phyloP scores from a whole-genome alignment of 2,888 invertebrate genomes.

The Synergus japonicus region DNA sequence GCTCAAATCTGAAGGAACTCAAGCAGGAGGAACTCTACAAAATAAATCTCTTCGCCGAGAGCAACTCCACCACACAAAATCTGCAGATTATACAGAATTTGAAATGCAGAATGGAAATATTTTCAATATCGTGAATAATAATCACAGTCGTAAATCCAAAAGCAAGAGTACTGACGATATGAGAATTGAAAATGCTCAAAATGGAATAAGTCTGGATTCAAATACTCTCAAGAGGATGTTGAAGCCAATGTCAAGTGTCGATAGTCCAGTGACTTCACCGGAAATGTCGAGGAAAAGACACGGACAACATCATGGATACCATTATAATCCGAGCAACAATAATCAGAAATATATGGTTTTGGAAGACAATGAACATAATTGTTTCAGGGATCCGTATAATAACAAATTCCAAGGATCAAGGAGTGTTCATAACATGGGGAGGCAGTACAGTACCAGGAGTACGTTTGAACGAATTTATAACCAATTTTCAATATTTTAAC shows the following conservation, averaged over 20 bases:
- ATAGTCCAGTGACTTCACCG: slow-evolving; percentile 93
- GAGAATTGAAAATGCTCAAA: slow-evolving; percentile 78
- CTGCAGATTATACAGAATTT: slow-evolving; percentile 80
- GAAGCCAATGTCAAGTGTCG: slow-evolving; percentile 94
- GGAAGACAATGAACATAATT: slow-evolving; percentile 76
- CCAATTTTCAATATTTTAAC: background rate
- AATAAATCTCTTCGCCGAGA: slow-evolving; percentile 71
- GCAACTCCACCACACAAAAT: slow-evolving; percentile 77
- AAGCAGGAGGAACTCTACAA: slow-evolving; percentile 87
- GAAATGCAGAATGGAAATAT: slow-evolving; percentile 76
- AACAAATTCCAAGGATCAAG: slow-evolving; percentile 78
- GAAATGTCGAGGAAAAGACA: slow-evolving; percentile 92
- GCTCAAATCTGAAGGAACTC: slow-evolving; percentile 88
- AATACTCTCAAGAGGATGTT: slow-evolving; percentile 95
- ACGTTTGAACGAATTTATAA: background rate
- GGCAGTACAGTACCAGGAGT: slow-evolving; percentile 70
- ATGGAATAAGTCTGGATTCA: slow-evolving; percentile 83
- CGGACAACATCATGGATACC: slow-evolving; percentile 82
- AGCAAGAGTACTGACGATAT: slow-evolving; percentile 96
- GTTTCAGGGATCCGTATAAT: slow-evolving; percentile 70
- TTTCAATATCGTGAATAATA: slow-evolving; percentile 76
- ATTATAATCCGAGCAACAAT: slow-evolving; percentile 74
- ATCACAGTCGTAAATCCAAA: slow-evolving; percentile 83
- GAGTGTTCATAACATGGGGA: slow-evolving; percentile 86
- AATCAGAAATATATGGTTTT: slow-evolving; percentile 79